phyloP scores from a whole-genome alignment of 2,797 vertebrate genomes.

The Halcyon leucocephala region DNA sequence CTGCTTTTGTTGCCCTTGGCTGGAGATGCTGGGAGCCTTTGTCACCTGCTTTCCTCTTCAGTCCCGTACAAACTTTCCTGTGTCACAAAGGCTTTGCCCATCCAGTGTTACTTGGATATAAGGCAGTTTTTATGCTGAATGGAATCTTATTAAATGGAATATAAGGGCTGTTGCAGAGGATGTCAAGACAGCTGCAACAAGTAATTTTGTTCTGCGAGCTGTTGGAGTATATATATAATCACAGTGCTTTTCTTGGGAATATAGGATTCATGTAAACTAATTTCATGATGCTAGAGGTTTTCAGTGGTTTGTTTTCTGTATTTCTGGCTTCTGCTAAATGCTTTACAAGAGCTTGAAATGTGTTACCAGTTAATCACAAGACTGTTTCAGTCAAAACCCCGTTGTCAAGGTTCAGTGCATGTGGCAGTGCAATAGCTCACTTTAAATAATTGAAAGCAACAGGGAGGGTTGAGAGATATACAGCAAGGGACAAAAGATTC shows the following conservation, averaged over 20 bases:
- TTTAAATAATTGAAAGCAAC: conserved; percentile 49
- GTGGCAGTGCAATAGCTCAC: conserved; percentile 15
- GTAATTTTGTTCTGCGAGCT: background rate
- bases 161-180: background rate
- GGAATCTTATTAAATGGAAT: background rate
- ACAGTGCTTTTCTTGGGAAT: background rate
- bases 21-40: background rate
- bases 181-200: background rate
- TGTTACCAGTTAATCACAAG: conserved; percentile 45
- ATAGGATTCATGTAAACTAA: background rate
- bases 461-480: background rate
- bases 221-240: background rate
- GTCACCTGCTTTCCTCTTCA: background rate
- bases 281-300: background rate
- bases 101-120: background rate
- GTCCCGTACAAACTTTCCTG: background rate
- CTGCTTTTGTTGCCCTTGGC: background rate
- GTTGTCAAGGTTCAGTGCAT: conserved; percentile 43
- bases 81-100: background rate
- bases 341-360: conserved; percentile 28
- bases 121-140: background rate
- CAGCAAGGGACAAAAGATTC: background rate
- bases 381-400: conserved; percentile 20
- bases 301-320: background rate
- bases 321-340: conserved; percentile 29